These are phyloP conservation scores for Gonioctena quinquepunctata DNA, from an alignment of 1,140 invertebrate species.

Conservation along the genomic window DNA sequence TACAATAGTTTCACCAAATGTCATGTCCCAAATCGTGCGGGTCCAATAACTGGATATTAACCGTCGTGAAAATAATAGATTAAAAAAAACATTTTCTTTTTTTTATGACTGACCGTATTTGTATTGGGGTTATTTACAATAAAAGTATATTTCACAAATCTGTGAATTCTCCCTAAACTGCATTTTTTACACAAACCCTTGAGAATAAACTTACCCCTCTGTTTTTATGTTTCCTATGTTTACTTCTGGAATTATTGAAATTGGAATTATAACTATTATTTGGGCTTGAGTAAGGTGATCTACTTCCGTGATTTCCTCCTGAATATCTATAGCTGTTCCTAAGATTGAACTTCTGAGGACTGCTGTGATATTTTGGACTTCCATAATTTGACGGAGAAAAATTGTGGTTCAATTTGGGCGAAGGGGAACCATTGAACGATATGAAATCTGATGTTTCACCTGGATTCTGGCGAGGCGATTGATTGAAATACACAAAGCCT, in stretches of 20 bases:
- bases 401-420: neutral
- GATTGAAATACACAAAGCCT: constrained; percentile 28
- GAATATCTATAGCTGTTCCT: constrained; percentile 9
- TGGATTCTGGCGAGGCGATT: constrained; percentile 4
- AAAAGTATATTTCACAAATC: too few relatives aligned
- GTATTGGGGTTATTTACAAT: too few relatives aligned
- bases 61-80: too few relatives aligned
- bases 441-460: constrained; percentile 20
- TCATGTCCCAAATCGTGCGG: too few relatives aligned
- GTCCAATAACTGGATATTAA: too few relatives aligned
- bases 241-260: neutral
- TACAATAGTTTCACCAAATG: too few relatives aligned
- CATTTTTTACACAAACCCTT: too few relatives aligned
- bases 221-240: neutral
- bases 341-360: constrained; percentile 20
- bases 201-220: neutral
- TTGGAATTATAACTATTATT: neutral
- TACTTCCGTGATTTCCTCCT: neutral
- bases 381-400: constrained; percentile 21
- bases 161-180: too few relatives aligned
- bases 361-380: constrained; percentile 23
- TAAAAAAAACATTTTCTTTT: too few relatives aligned
- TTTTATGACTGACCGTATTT: too few relatives aligned
- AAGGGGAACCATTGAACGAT: constrained; percentile 17
- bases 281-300: neutral